Evolutionary conservation across 2,888 invertebrate species (phyloP).

Genomic region (Stenodera caucasica): DNA sequence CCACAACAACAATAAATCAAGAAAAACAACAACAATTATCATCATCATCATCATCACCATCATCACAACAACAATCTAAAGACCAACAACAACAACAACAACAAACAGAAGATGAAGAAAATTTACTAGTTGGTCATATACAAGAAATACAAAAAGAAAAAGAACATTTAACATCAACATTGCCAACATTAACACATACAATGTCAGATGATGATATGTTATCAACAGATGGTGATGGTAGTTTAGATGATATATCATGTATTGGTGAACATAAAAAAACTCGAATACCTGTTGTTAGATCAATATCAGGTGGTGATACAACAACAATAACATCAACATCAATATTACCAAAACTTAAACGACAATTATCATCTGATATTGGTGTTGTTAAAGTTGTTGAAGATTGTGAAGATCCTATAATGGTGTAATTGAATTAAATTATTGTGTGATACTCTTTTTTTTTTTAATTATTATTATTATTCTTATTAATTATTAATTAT

Average conservation of each 20-base stretch:
- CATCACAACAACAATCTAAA: not conserved
- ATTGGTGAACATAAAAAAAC: constrained; percentile 48
- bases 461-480: constrained; percentile 27
- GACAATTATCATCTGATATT: constrained; percentile 55
- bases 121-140: constrained; percentile 74
- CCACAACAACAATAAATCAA: constrained; percentile 32
- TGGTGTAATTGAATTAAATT: constrained; percentile 50
- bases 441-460: constrained; percentile 34
- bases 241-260: constrained; percentile 64
- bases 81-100: constrained; percentile 31
- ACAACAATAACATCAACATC: constrained; percentile 38
- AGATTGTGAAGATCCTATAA: constrained; percentile 55
- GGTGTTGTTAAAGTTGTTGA: constrained; percentile 52
- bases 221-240: constrained; percentile 77
- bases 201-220: constrained; percentile 88
- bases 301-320: constrained; percentile 51
- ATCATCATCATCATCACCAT: constrained; percentile 20
- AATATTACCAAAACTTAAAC: constrained; percentile 49
- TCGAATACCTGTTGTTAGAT: constrained; percentile 50
- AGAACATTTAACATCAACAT: constrained; percentile 74
- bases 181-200: constrained; percentile 79
- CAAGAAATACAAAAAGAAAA: constrained; percentile 82
- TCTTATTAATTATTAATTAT: constrained; percentile 27
- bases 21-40: not conserved
- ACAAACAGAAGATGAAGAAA: constrained; percentile 69